Percentiles rank a stretch among this genome's conserved stretches.
Conservation (phyloP, 2,797 vertebrate genomes). For the Ptychobarbus kaznakovi region DNA sequence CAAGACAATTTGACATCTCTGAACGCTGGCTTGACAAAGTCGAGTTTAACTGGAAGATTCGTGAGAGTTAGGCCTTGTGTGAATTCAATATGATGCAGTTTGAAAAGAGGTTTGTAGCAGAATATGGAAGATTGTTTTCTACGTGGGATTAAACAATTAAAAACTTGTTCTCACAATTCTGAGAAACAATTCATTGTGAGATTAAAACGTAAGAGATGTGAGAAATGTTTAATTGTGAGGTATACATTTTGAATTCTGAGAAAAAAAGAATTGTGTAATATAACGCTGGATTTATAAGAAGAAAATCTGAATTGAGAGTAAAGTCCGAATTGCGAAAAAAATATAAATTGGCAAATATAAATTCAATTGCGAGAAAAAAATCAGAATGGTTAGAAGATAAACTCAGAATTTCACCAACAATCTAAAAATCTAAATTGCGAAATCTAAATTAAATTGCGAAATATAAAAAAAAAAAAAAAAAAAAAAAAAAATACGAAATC, state of each 20-base stretch:
- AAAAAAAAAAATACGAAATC: too few relatives aligned
- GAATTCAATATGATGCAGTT: too few relatives aligned
- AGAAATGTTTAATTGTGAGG: too few relatives aligned
- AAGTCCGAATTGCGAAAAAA: neutral
- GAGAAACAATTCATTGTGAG: neutral
- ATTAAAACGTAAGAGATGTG: too few relatives aligned
- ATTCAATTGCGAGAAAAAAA: too few relatives aligned
- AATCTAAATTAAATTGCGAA: neutral
- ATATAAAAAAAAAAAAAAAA: too few relatives aligned
- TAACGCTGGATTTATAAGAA: too few relatives aligned
- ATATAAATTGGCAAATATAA: neutral
- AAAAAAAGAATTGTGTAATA: too few relatives aligned
- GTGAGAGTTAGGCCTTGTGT: neutral
- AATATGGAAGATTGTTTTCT: neutral
- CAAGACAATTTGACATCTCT: neutral
- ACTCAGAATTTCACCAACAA: too few relatives aligned
- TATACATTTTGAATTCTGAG: too few relatives aligned
- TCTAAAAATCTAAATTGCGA: too few relatives aligned
- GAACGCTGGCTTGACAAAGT: neutral
- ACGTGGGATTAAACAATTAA: neutral
- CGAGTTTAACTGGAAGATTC: neutral
- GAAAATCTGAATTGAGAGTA: neutral
- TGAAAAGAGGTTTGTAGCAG: neutral
- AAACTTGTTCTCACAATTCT: neutral
- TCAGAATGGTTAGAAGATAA: too few relatives aligned